Evolutionary conservation across 2,113 vertebrate genomes (phyloP), one percentile per base, ranked within the genome.

Genomic region (Oryctolagus cuniculus): DNA sequence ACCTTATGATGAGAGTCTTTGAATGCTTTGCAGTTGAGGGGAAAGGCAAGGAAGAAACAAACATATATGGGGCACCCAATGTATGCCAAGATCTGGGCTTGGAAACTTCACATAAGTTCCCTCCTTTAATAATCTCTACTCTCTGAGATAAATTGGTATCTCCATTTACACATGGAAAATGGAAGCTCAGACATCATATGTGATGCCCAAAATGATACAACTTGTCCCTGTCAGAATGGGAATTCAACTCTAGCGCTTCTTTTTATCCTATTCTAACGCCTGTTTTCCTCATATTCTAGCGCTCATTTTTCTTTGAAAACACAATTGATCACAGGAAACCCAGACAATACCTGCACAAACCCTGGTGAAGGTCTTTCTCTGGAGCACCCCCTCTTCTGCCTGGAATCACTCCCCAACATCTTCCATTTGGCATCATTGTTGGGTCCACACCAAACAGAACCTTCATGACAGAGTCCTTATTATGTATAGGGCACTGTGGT

Each of bases 141-240:
- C 7, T 63, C 67, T 63, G 79, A 89, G 83, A 78, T 66, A 58
- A 69, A 29, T 31, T n/a, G 15, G 72, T 44, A 55, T 63, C 38
- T 85, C 69, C 34, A 22, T 51, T 81, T 89, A 53, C n/a, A 7
- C 55, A 67, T 74, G 51, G 17, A 93, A 95, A n/a, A 87, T 21
- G 34, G 58, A 74, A 17, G 19, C 25, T 78, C 75, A 19, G 25
- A 51, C 89, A 38, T 19, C 27, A 5, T 4, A 17, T 19, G 31
- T 9, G 55, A 34, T 69, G 21, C 21, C 36, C 75, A n/a, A 36
- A 36, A 25, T 21, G 44, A 69, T 22, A 66, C 19, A 66, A 22
- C 8, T 79, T 89, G 24, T 17, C 3, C 63, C 36, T 55, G 80
- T 38, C 51, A 51, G 87, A 73, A 44, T 44, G 29, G 10, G n/a